These are phyloP conservation scores for Cyrtorhinus lividipennis DNA, from an alignment of 1,140 invertebrate species.

Conservation along the genomic window DNA sequence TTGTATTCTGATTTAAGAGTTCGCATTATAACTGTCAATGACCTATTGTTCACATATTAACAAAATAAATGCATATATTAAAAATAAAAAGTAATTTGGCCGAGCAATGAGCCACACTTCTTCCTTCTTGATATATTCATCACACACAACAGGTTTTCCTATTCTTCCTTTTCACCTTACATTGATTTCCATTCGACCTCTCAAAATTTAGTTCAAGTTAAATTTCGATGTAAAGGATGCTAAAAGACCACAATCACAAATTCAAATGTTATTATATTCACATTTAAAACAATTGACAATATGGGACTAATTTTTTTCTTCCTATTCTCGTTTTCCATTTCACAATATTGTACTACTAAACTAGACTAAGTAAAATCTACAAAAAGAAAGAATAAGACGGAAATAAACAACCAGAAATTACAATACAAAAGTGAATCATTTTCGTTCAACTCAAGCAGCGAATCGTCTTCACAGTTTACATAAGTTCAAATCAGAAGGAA, in stretches of 20 bases:
- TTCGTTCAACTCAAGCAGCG: not conserved
- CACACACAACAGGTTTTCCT: no score
- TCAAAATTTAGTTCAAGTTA: no score
- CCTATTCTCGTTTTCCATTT: not conserved
- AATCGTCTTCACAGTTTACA: not conserved
- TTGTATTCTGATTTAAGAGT: no score
- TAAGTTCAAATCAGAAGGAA: not conserved
- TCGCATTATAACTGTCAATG: no score
- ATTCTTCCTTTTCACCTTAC: no score
- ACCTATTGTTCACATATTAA: no score
- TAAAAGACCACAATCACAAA: not conserved
- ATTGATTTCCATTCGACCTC: no score
- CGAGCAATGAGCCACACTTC: no score
- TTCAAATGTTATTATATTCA: conserved; percentile 8
- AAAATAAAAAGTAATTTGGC: no score
- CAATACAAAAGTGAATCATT: not conserved
- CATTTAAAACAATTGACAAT: conserved; percentile 10
- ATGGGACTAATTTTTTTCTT: conserved; percentile 7
- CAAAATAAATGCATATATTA: no score
- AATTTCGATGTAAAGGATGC: no score
- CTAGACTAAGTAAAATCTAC: conserved; percentile 8
- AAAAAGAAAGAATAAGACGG: not conserved
- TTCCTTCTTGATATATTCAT: no score
- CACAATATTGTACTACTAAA: conserved; percentile 9
- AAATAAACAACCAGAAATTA: not conserved